Base-by-base conservation (phyloP, 2,113 vertebrate species). In the Marcusenius ussheri region DNA sequence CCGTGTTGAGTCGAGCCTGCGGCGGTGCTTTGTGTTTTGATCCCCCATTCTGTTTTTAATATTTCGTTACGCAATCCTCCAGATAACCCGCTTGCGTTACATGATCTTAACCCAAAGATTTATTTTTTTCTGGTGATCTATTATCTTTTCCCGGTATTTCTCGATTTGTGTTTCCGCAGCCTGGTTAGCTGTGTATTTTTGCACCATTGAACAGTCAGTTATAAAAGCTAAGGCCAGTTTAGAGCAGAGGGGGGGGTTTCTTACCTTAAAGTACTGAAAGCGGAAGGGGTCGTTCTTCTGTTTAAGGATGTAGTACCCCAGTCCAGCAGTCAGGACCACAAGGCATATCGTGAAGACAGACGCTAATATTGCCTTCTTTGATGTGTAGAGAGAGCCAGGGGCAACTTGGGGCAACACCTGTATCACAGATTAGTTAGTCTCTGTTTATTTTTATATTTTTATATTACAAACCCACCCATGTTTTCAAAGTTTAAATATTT, bases 201-300 rank as follows among this genome's bases (percentile, higher is more conserved):
- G n/a, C 49, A n/a, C 46, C 46, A 51, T 45, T 8, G 17, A 58
- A n/a, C 21, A 58, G 31, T 31, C 21, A 11, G 53, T 47, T 19
- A 24, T 21, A 47, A 3, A 39, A 39, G 31, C 24, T 8, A 27
- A 19, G 31, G 6, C 0, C 15, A 51, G 17, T 84, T 42, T 1
- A 35, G 35, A 42, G 74, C 27, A 49, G 42, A 5, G 35, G 19
- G 27, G 19, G 45, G 15, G 1, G 17, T 21, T 15, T 88, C 47
- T 86, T 90, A 96, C 97, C 94, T 93, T 97, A 91, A 98, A 97
- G 92, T 96, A 94, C 1, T 96, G 96, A 91, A 98, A 98, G 35
- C 95, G 94, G 90, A 98, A 97, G 80, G 95, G 95, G 0, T 95
- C 92, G 0, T 93, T 95, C 90, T 95, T 97, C 90, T 95, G 92